Conservation (phyloP, 2,888 invertebrate species). For the Chrysotoxum bicinctum region DNA sequence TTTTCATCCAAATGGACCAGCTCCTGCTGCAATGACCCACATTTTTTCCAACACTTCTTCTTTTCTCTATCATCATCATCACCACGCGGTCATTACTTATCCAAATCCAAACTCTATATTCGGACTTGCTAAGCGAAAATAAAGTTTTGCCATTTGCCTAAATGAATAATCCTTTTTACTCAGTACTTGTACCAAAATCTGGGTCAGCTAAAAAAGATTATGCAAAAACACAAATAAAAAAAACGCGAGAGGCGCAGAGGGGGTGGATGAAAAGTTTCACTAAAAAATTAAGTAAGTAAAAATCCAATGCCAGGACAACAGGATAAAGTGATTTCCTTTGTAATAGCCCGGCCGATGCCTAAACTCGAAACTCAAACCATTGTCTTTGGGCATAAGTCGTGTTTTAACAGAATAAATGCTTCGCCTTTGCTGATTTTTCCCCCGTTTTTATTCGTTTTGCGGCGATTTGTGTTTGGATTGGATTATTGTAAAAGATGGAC, state of each 20-base stretch:
- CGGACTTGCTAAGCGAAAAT: conserved; percentile 62
- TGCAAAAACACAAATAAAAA: conserved; percentile 12
- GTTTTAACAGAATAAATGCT: conserved; percentile 53
- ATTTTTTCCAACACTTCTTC: conserved; percentile 44
- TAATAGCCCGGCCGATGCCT: conserved; percentile 34
- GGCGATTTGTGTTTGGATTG: conserved; percentile 22
- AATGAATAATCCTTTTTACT: conserved; percentile 66
- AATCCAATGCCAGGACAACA: conserved; percentile 43
- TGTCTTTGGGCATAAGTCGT: conserved; percentile 52
- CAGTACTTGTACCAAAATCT: conserved; percentile 33
- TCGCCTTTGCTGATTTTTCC: conserved; percentile 38
- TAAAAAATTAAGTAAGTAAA: conserved; percentile 8
- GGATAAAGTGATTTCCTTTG: conserved; percentile 63
- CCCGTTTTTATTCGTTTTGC: neutral
- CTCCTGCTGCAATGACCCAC: conserved; percentile 42
- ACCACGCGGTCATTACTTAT: conserved; percentile 67
- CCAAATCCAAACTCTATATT: conserved; percentile 54
- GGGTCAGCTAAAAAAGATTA: conserved; percentile 50
- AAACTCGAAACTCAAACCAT: conserved; percentile 44
- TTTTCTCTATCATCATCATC: conserved; percentile 32
- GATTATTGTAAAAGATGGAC: conserved; percentile 19
- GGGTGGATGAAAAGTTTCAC: neutral
- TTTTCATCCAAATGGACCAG: conserved; percentile 11
- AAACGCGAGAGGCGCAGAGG: neutral
- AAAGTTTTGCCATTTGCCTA: conserved; percentile 70